Base-by-base conservation (phyloP, 2,113 vertebrate genomes). In the Acrocephalus kingi region DNA sequence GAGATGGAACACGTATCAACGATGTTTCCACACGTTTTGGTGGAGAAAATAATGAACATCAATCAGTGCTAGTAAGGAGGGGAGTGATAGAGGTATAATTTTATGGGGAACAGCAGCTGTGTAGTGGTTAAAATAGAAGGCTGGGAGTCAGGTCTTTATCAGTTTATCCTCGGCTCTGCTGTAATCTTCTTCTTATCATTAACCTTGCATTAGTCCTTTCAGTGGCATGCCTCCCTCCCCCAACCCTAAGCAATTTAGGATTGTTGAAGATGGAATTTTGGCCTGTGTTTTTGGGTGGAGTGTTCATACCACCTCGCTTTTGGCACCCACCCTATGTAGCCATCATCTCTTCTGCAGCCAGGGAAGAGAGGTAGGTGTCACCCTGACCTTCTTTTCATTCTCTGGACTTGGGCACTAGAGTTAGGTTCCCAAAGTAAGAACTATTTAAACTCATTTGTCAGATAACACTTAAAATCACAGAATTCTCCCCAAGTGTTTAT, bases 171-270 rank as follows among this genome's bases (percentile, higher is more conserved):
- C 2, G 0, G 35, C 93, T 93, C 73, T 92, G 61, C 79, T 91
- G 56, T 84, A 75, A 90, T 89, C 93, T 89, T 90, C 64, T 94
- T 73, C 90, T 95, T 95, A 90, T 95, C 96, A 92, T 86, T 94
- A 92, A 78, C 85, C 85, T 94, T 87, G 79, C 35, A 17, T 78
- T 84, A 93, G 83, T 96, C 85, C 61, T 93, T 89, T 71, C 56
- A 87, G 52, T 75, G 86, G 73, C 62, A 89, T 89, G 54, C 54
- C 46, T 95, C 51, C 79, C 91, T 90, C 73, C 49, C 76, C 54
- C 51, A 90, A 3, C 58, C 45, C 73, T 72, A 43, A 82, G 85
- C 41, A 75, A 92, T 84, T 94, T 75, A 64, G 79, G 76, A 41
- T 84, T 89, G 92, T 89, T 90, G 83, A 81, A 79, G 69, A 46